Conservation (phyloP, 1,140 invertebrate species). For the Leptestheria dahalacensis region DNA sequence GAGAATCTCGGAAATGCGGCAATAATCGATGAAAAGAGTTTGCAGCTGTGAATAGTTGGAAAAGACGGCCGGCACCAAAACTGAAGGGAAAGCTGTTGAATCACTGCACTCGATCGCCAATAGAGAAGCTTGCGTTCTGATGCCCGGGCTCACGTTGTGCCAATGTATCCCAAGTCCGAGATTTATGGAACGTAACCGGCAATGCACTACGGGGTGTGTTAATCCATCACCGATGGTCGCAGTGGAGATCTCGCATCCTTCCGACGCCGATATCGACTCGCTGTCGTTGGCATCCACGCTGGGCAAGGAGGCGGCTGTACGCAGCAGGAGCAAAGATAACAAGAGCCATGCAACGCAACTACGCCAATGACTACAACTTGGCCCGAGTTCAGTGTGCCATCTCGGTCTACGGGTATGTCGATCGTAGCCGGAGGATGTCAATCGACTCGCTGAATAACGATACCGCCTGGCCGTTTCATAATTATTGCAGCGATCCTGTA, state of each 20-base stretch:
- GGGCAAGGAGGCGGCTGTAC: not conserved
- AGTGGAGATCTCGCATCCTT: not conserved
- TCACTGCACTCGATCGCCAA: conserved; percentile 10
- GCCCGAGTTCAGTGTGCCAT: not conserved
- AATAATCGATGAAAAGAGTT: conserved; percentile 48
- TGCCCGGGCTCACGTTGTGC: not conserved
- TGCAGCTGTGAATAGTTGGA: conserved; percentile 6
- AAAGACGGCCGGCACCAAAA: conserved; percentile 5
- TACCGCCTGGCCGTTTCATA: not conserved
- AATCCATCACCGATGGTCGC: not conserved
- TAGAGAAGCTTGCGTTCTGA: not conserved
- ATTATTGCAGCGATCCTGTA: not conserved
- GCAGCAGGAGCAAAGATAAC: not conserved
- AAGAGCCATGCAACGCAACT: too few species aligned
- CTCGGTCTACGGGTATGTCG: not conserved
- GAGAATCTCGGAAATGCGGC: conserved; percentile 61
- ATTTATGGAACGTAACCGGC: not conserved
- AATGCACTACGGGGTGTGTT: not conserved
- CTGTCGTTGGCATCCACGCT: not conserved
- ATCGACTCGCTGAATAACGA: not conserved
- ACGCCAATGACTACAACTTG: not conserved
- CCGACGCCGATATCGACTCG: not conserved
- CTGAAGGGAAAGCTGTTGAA: conserved; percentile 6
- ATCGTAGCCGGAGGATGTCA: not conserved
- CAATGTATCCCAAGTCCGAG: not conserved